Base-by-base conservation (phyloP, 1,140 invertebrate genomes). In the Acyrthosiphon pisum region DNA sequence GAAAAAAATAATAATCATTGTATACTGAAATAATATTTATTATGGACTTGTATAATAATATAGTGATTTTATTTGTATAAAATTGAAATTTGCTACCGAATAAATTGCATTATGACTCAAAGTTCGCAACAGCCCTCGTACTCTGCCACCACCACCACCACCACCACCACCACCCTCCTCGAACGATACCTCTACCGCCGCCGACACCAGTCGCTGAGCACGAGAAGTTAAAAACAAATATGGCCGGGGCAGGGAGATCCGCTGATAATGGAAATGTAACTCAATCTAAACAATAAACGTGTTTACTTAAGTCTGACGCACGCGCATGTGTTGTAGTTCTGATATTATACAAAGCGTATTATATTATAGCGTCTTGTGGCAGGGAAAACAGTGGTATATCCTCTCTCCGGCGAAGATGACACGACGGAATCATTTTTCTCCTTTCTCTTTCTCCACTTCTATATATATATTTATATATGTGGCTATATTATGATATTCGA, bases 1-100 rank as follows among this genome's bases (percentile, higher is more conserved):
- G n/a, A 50, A 88, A 50, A 88, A 53, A 88, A 88, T 20, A 53
- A 88, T 50, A 90, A 90, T 60, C 11, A 60, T 90, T 90, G 35
- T 60, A 90, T 90, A 44, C 88, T 37, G 35, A 90, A 90, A 90
- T 41, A 26, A 41, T 90, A 60, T 41, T 56, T 60, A 90, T 60
- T 90, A 60, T 41, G 23, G 37, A 90, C 6, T 56, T 90, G 50
- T 90, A 90, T 56, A 2, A 60, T 90, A 90, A 90, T 60, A 90
- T 90, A 90, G 60, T 91, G 90, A 81, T 83, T 83, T 91, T 91
- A 76, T 91, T 90, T 90, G 6, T 90, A 41, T 90, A 68, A 90
- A 90, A 90, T 90, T 90, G 35, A 68, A 56, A 90, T 56, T 90
- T 90, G 41, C 41, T 86, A 46, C 41, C 84, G 84, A 86, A 41